These are phyloP conservation scores for Orius laevigatus DNA, from an alignment of 1,140 invertebrate genomes.

Conservation along the genomic window DNA sequence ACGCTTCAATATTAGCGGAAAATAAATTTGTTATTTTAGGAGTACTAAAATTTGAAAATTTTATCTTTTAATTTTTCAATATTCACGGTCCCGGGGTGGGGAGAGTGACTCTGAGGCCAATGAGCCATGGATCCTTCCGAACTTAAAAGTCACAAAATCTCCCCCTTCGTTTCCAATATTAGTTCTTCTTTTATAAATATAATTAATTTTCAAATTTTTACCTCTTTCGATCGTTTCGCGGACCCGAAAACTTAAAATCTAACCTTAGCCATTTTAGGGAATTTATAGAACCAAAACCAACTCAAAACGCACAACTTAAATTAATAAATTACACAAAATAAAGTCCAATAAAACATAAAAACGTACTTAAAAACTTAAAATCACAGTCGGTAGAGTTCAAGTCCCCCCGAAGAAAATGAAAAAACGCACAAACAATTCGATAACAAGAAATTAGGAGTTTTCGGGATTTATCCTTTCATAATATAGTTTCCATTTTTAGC, in stretches of 20 bases:
- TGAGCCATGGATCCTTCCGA: background rate
- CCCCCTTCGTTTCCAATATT: background rate
- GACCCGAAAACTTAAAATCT: slow-evolving; percentile 8
- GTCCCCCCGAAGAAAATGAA: slow-evolving; percentile 2
- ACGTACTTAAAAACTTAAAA: slow-evolving; percentile 1
- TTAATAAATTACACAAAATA: background rate
- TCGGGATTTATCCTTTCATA: slow-evolving; percentile 8
- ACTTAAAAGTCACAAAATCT: background rate
- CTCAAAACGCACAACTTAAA: background rate
- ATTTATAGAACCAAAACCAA: background rate
- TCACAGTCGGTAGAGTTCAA: slow-evolving; percentile 4
- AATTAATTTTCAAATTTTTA: slow-evolving; percentile 9
- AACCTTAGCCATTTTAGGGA: slow-evolving; percentile 6
- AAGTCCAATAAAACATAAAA: slow-evolving; percentile 1
- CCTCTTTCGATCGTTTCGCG: background rate
- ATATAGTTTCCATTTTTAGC: slow-evolving; percentile 2
- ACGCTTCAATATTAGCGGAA: background rate
- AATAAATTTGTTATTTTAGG: background rate
- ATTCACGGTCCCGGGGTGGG: background rate
- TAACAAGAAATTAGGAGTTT: slow-evolving; percentile 9
- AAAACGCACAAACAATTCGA: slow-evolving; percentile 11
- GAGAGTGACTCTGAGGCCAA: background rate
- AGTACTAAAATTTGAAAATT: background rate
- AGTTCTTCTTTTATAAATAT: background rate
- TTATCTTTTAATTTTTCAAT: background rate